Evolutionary conservation across 2,113 vertebrate species (phyloP).

Genomic region (Elgaria multicarinata): DNA sequence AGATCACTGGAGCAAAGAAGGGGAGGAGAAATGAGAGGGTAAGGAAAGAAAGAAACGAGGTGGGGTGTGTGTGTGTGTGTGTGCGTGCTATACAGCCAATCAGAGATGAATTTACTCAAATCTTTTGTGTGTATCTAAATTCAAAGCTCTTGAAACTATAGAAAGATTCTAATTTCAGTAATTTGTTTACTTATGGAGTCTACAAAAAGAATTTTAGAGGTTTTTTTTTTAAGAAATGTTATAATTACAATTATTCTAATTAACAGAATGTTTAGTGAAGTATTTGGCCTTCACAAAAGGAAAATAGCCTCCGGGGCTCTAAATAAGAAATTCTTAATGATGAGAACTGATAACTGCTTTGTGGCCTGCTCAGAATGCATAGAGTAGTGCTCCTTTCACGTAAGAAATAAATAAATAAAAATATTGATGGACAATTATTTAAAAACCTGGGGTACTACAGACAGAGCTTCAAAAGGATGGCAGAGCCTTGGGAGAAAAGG

Average conservation of each 20-base stretch:
- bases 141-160: constrained; percentile 45
- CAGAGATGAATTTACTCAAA: constrained; percentile 50
- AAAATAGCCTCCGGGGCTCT: constrained; percentile 34
- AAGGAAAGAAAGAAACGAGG: constrained; percentile 38
- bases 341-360: neutral
- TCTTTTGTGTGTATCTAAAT: constrained; percentile 42
- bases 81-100: constrained; percentile 44
- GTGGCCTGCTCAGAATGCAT: neutral
- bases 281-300: constrained; percentile 31
- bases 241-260: constrained; percentile 40
- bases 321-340: neutral
- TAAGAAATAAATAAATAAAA: neutral
- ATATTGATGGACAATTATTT: neutral
- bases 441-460: neutral
- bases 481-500: neutral
- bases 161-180: neutral
- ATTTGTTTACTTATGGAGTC: neutral
- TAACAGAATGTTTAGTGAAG: neutral
- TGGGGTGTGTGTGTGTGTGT: neutral
- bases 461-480: neutral
- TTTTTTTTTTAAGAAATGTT: neutral
- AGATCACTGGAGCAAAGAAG: constrained; percentile 65
- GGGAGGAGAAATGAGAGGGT: constrained; percentile 1
- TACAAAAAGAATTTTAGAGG: constrained; percentile 11
- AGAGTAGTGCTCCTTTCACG: neutral